These are phyloP conservation scores for Cinclus mexicanus DNA, from an alignment of 2,113 vertebrate genomes.

Conservation along the genomic window DNA sequence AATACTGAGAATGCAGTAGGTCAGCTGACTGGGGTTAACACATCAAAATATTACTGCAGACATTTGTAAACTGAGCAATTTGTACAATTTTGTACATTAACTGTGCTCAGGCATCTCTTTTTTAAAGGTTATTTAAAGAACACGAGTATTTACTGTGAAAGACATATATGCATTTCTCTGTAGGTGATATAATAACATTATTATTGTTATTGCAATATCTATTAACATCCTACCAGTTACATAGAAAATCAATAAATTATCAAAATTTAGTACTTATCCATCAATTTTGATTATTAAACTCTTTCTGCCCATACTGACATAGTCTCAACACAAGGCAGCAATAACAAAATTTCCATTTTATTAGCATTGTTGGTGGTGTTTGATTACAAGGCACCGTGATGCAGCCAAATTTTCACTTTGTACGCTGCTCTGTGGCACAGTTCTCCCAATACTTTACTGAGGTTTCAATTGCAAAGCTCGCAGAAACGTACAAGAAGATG, in stretches of 20 bases:
- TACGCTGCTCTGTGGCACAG: not conserved
- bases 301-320: not conserved
- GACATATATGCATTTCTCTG: not conserved
- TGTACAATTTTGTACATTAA: not conserved
- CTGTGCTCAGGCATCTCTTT: not conserved
- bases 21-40: not conserved
- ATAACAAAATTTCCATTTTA: not conserved
- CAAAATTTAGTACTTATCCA: not conserved
- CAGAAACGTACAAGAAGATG: not conserved
- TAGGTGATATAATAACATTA: not conserved
- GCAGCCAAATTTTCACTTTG: not conserved
- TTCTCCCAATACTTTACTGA: not conserved
- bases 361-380: not conserved
- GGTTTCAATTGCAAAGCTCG: not conserved
- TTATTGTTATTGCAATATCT: not conserved
- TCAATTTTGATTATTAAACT: not conserved
- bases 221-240: not conserved
- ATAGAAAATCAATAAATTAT: not conserved
- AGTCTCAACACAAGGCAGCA: not conserved
- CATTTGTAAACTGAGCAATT: not conserved
- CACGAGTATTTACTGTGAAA: not conserved
- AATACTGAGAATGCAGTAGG: not conserved
- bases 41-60: not conserved
- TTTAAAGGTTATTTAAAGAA: not conserved
- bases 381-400: not conserved